A percentile compares a stretch with the other conserved stretches of the same genome.
Evolutionary conservation across 1,140 invertebrate species (phyloP).

Genomic region (Bilobella aurantiaca): DNA sequence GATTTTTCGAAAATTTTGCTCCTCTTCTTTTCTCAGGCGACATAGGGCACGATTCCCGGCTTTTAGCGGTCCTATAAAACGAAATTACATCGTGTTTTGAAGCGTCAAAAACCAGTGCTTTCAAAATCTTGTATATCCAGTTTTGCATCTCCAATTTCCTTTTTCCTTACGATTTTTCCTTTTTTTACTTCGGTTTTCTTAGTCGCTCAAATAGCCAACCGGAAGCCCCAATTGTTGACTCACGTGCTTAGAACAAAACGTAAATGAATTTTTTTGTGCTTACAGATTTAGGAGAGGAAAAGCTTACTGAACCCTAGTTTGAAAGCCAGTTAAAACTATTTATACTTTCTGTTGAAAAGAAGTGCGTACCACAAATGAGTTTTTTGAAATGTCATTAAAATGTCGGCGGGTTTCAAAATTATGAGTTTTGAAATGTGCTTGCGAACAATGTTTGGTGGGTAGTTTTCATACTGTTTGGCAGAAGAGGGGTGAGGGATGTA

Average conservation of each 20-base stretch:
- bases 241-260: not conserved
- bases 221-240: too few relatives aligned
- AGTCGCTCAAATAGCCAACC: too few relatives aligned
- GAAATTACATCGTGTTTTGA: too few relatives aligned
- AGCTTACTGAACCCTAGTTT: not conserved
- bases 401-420: not conserved
- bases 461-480: not conserved
- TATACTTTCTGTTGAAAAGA: not conserved
- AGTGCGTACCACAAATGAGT: conserved; percentile 3
- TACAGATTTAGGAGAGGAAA: not conserved
- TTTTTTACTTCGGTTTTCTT: too few relatives aligned
- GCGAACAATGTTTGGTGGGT: not conserved
- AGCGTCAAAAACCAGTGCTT: too few relatives aligned
- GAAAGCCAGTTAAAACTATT: not conserved
- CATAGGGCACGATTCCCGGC: too few relatives aligned
- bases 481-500: not conserved
- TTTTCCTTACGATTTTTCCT: too few relatives aligned
- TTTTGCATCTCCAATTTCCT: too few relatives aligned
- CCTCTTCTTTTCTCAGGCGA: too few relatives aligned
- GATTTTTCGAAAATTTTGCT: too few relatives aligned
- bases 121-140: too few relatives aligned
- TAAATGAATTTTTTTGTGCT: not conserved
- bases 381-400: not conserved
- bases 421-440: not conserved
- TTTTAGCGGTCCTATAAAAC: too few relatives aligned